These are phyloP conservation scores for Hemibagrus wyckioides DNA, from an alignment of 2,113 vertebrate genomes.

Conservation along the genomic window DNA sequence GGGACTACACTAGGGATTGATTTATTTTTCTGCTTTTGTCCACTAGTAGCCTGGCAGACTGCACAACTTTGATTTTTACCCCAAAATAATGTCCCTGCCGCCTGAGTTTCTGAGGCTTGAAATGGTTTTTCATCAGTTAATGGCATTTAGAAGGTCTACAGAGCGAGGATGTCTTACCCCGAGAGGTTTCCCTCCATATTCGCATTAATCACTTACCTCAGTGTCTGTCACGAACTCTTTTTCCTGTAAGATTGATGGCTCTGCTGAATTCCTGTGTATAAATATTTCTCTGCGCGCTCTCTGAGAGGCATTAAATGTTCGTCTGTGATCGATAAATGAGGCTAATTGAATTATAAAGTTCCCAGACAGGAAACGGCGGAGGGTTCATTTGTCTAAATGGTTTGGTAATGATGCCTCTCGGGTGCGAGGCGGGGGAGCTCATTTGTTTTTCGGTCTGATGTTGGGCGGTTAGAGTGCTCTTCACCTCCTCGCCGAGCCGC, in stretches of 20 bases:
- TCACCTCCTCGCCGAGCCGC: conserved; percentile 33
- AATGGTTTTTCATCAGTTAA: conserved; percentile 30
- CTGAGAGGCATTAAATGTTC: conserved; percentile 46
- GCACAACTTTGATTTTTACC: conserved; percentile 14
- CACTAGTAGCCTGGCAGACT: conserved; percentile 21
- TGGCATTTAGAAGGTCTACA: background rate
- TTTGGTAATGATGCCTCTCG: conserved; percentile 50
- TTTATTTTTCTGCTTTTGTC: conserved; percentile 23
- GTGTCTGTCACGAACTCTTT: conserved; percentile 32
- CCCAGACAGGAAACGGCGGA: conserved; percentile 43
- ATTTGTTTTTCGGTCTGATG: conserved; percentile 45
- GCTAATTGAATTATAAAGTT: conserved; percentile 54
- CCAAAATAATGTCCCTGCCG: conserved; percentile 27
- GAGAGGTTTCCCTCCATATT: background rate
- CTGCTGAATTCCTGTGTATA: conserved; percentile 41
- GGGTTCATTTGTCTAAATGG: conserved; percentile 53
- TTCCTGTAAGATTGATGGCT: conserved; percentile 39
- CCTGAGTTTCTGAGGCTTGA: conserved; percentile 14
- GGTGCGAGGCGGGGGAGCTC: conserved; percentile 43
- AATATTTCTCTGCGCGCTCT: conserved; percentile 44
- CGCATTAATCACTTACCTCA: conserved; percentile 32
- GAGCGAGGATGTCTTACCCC: background rate
- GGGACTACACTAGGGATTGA: conserved; percentile 32
- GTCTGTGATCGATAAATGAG: conserved; percentile 48
- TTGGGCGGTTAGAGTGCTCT: conserved; percentile 34